phyloP scores from a whole-genome alignment of 2,888 invertebrate species.

The Salticus scenicus region DNA sequence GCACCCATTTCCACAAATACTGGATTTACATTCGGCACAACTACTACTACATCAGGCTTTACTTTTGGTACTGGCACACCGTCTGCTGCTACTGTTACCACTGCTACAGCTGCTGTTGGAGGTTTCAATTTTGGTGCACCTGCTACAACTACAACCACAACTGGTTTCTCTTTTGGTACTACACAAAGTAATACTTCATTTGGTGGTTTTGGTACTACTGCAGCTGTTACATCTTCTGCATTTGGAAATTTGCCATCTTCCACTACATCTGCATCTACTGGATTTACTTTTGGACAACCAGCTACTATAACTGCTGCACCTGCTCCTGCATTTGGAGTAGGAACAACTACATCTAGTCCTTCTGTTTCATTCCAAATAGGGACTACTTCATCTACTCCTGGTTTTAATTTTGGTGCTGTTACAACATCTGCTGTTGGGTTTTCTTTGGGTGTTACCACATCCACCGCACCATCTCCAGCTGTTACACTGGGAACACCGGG shows the following conservation, averaged over 20 bases:
- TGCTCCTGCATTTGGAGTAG: neutral
- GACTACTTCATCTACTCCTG: neutral
- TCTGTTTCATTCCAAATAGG: neutral
- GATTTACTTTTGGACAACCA: neutral
- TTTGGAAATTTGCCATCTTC: conserved; percentile 35
- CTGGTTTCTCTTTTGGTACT: conserved; percentile 34
- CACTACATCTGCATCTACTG: neutral
- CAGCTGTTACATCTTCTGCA: conserved; percentile 21
- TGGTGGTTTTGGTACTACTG: conserved; percentile 16
- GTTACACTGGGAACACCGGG: too few relatives aligned
- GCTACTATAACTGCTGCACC: neutral
- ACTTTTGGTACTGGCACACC: conserved; percentile 19
- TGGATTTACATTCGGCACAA: conserved; percentile 41
- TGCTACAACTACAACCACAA: conserved; percentile 15
- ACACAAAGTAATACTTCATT: conserved; percentile 1
- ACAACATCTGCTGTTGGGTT: conserved; percentile 10
- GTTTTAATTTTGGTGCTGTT: conserved; percentile 27
- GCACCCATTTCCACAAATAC: conserved; percentile 14
- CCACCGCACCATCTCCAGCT: neutral
- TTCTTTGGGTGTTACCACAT: conserved; percentile 3
- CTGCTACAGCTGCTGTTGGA: neutral
- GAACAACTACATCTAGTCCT: neutral
- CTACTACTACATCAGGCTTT: conserved; percentile 29
- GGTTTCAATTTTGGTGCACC: conserved; percentile 26
- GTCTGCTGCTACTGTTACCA: conserved; percentile 8